Evolutionary conservation across 2,797 vertebrate species (phyloP), one percentile per base, ranked within the genome.

Genomic region (Scolopax bukidnonensis): DNA sequence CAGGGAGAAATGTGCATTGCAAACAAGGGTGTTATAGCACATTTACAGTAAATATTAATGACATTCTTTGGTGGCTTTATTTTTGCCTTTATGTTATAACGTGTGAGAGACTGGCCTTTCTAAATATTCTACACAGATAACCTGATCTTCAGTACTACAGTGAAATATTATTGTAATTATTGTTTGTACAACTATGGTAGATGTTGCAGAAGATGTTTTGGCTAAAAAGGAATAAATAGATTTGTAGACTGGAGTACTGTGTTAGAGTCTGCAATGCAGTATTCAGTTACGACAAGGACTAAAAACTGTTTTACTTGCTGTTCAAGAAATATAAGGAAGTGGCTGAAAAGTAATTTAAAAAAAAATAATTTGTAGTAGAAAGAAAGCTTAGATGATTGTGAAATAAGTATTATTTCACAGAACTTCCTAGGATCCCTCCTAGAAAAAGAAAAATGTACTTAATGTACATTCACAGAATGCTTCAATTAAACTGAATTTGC

Each of bases 41-140:
- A 85, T 95, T 95, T 95, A 86, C 79, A 93, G 73, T 95, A 97
- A 97, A 97, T 97, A 93, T 94, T 95, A 77, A 53, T 91, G 68
- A 84, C 84, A 80, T 53, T 79, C 6, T 30, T 32, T 53, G 41
- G 68, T 79, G 33, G 33, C 25, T 96, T 91, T 90, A 87, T 91
- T 85, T 95, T 92, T 90, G n/a, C 36, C 47, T 88, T 16, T 82
- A 40, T 2, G 1, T 84, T 92, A 79, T 93, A 36, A 53, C 28
- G 11, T 61, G 76, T 50, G 74, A 92, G 70, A 78, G 47, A 76
- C 14, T 93, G 92, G 96, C 82, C 94, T 95, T 95, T 94, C 94
- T 89, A 75, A 90, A 93, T 95, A 89, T 87, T 92, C 82, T 70
- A 10, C 59, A 70, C 41, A 48, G 82, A 85, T 84, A 91, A 87